phyloP scores from a whole-genome alignment of 2,113 vertebrate species.

The Carlito syrichta region DNA sequence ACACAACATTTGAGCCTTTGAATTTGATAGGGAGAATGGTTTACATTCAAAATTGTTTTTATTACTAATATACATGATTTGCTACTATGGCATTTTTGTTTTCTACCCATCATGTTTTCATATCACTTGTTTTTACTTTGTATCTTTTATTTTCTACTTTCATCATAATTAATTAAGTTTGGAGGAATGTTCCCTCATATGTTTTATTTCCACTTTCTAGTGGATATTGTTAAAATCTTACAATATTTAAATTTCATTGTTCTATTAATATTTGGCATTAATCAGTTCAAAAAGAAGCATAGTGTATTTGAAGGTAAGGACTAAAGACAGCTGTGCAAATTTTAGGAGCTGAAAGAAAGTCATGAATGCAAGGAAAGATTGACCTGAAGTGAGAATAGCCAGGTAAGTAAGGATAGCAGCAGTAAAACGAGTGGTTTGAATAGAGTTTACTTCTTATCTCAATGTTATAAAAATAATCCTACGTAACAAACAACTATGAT shows the following conservation, averaged over 20 bases:
- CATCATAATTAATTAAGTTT: not conserved
- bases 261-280: not conserved
- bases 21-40: not conserved
- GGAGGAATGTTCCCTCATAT: not conserved
- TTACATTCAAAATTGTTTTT: not conserved
- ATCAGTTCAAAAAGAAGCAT: not conserved
- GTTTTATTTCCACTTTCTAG: not conserved
- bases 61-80: not conserved
- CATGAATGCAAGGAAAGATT: not conserved
- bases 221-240: not conserved
- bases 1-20: not conserved
- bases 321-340: not conserved
- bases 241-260: not conserved
- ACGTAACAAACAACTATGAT: not conserved
- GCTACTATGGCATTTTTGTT: not conserved
- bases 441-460: not conserved
- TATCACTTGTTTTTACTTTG: not conserved
- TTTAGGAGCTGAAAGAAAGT: not conserved
- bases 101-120: not conserved
- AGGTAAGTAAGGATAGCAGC: not conserved
- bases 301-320: not conserved
- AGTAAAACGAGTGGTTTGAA: not conserved
- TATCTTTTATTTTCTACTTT: not conserved
- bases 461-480: not conserved
- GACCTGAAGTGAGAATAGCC: not conserved